Conservation (phyloP, 1,140 invertebrate species). For the Trigoniulus corallinus region DNA sequence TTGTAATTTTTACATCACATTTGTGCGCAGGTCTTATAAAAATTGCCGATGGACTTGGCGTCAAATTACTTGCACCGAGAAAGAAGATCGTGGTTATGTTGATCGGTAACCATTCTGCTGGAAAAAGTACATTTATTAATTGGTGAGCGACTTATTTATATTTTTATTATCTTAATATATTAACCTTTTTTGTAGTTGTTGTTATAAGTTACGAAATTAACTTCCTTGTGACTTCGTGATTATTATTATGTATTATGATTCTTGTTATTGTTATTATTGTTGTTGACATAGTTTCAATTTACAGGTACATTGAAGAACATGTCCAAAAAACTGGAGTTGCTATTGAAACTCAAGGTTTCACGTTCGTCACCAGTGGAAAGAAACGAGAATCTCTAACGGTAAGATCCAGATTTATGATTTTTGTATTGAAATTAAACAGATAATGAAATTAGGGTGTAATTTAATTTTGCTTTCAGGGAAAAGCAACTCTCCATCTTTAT, state of each 20-base stretch:
- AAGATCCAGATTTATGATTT: constrained; percentile 9
- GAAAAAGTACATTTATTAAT: constrained; percentile 45
- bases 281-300: constrained; percentile 8
- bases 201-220: background rate
- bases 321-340: constrained; percentile 42
- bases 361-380: constrained; percentile 37
- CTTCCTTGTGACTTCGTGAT: background rate
- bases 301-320: constrained; percentile 42
- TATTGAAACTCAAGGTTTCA: constrained; percentile 43
- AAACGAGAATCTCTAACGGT: constrained; percentile 39
- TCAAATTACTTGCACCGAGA: constrained; percentile 34
- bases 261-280: background rate
- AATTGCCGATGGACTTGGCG: constrained; percentile 32
- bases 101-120: constrained; percentile 45
- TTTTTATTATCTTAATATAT: background rate
- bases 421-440: background rate
- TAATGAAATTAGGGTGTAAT: constrained; percentile 12
- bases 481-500: constrained; percentile 41
- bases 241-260: background rate
- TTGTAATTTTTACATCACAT: no score
- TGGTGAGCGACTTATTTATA: constrained; percentile 26
- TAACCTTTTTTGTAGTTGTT: background rate
- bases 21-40: constrained; percentile 37
- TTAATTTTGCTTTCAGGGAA: constrained; percentile 40
- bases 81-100: constrained; percentile 41